These are phyloP conservation scores for Helobdella robusta DNA, from an alignment of 2,888 invertebrate species.

Conservation along the genomic window DNA sequence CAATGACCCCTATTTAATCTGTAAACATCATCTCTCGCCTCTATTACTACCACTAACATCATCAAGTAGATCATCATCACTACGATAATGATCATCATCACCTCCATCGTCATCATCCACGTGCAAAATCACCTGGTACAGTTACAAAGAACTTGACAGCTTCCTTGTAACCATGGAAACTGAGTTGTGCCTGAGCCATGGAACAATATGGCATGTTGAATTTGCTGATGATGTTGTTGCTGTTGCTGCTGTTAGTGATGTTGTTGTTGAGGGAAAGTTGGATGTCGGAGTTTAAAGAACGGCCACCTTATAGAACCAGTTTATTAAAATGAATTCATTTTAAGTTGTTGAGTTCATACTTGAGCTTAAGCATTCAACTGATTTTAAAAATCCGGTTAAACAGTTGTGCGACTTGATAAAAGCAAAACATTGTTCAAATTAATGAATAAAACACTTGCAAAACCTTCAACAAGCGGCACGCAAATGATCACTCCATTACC, in stretches of 20 bases:
- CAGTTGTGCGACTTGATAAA: too few species aligned
- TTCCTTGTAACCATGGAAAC: conserved; percentile 96
- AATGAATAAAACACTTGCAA: too few species aligned
- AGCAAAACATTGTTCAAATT: too few species aligned
- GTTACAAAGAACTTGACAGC: conserved; percentile 97
- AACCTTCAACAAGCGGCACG: conserved; percentile 63
- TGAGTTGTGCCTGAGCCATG: conserved; percentile 95
- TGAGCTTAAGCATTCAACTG: too few species aligned
- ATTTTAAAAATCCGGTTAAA: too few species aligned
- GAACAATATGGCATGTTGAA: conserved; percentile 70
- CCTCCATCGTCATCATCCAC: background rate
- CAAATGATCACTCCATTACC: conserved; percentile 69
- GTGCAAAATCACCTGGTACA: conserved; percentile 55
- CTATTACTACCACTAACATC: background rate
- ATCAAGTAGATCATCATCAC: conserved; percentile 10
- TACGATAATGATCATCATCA: background rate
- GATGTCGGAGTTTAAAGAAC: conserved; percentile 1
- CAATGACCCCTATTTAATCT: too few species aligned
- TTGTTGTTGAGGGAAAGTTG: background rate
- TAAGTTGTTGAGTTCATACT: background rate
- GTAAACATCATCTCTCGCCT: background rate
- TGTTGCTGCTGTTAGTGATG: background rate
- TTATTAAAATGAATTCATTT: background rate
- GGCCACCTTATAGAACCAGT: background rate
- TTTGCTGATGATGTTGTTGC: conserved; percentile 47